Percentiles rank a stretch among this genome's conserved stretches.
Conservation (phyloP, 2,113 vertebrate genomes). For the human region DNA sequence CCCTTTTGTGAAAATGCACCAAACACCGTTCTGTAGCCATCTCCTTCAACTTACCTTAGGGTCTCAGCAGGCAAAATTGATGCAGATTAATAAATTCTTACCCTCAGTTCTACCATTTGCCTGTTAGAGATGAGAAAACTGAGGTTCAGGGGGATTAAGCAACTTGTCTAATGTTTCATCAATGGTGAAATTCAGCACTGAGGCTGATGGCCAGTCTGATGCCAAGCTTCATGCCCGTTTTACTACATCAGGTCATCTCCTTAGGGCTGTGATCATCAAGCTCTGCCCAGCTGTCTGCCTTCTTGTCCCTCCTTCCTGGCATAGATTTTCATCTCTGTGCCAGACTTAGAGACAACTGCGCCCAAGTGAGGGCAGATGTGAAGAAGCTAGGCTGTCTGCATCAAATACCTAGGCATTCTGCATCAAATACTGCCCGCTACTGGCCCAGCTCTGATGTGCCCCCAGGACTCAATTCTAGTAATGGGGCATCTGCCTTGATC, state of each 20-base stretch:
- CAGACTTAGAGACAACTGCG: background rate
- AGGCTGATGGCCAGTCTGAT: background rate
- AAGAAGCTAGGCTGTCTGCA: background rate
- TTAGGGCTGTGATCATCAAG: background rate
- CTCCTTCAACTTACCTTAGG: background rate
- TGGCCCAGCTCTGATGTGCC: too few relatives aligned
- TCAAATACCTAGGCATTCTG: background rate
- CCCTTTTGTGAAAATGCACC: constrained; percentile 6
- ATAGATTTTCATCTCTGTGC: background rate
- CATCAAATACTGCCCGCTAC: background rate
- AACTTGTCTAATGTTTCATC: background rate
- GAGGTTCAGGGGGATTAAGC: background rate
- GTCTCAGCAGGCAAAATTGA: background rate
- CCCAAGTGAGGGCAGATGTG: background rate
- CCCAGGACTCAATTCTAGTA: background rate
- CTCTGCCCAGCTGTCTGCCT: background rate
- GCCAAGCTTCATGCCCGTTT: background rate
- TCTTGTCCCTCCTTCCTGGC: background rate
- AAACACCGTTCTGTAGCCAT: background rate
- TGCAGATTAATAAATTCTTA: background rate
- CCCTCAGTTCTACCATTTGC: background rate
- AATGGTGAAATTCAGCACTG: background rate
- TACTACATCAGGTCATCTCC: background rate
- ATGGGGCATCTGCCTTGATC: accelerated
- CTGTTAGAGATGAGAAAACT: background rate